Conservation (phyloP, 2,113 vertebrate species). For the Platichthys stellatus region DNA sequence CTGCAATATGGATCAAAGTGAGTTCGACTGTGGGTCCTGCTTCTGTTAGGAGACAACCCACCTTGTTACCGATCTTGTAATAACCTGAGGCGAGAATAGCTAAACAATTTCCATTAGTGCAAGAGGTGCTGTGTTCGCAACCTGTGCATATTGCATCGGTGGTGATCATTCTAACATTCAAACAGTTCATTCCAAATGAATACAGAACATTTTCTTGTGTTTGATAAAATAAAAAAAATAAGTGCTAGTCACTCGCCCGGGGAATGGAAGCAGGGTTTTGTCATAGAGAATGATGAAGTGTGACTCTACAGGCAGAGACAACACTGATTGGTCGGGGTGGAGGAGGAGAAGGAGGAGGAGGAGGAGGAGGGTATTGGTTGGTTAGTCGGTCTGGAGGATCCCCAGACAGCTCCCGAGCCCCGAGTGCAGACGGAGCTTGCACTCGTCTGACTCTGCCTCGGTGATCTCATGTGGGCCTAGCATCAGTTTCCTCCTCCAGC, state of each 20-base stretch:
- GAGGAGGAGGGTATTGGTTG: neutral
- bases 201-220: neutral
- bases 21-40: neutral
- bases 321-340: slow-evolving; percentile 22
- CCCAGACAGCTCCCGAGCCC: slow-evolving; percentile 36
- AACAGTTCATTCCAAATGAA: slow-evolving; percentile 11
- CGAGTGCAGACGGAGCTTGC: slow-evolving; percentile 42
- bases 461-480: slow-evolving; percentile 30
- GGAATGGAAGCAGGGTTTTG: slow-evolving; percentile 11
- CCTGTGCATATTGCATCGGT: neutral
- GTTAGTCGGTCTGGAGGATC: slow-evolving; percentile 25
- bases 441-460: slow-evolving; percentile 40
- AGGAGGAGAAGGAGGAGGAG: slow-evolving; percentile 8
- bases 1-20: slow-evolving; percentile 2
- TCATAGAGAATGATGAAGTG: slow-evolving; percentile 12
- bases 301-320: slow-evolving; percentile 14
- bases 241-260: neutral
- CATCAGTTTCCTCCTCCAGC: slow-evolving; percentile 39
- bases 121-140: neutral
- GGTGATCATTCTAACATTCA: neutral
- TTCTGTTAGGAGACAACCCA: neutral
- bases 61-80: slow-evolving; percentile 7
- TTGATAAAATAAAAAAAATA: neutral
- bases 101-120: neutral
- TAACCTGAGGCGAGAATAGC: neutral